A percentile compares a stretch with the other conserved stretches of the same genome.
These are phyloP conservation scores for Acanthurus lineatus DNA, from an alignment of 2,797 vertebrate genomes.

Conservation along the genomic window DNA sequence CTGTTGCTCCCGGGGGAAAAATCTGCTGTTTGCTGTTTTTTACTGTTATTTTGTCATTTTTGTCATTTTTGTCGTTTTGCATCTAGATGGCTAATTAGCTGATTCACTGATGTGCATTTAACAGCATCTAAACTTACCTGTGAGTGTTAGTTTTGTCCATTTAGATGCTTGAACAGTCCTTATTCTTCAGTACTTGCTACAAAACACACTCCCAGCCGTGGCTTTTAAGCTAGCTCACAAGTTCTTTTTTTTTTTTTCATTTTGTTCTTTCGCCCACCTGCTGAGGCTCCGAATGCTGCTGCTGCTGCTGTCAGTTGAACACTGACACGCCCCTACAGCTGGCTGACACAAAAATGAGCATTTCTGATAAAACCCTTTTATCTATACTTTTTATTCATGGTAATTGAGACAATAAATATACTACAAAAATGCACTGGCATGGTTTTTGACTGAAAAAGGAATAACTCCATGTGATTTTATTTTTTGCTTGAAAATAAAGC, in stretches of 20 bases:
- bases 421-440: neutral
- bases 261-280: neutral
- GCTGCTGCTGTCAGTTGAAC: neutral
- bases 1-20: neutral
- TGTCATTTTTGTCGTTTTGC: neutral
- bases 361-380: neutral
- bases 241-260: neutral
- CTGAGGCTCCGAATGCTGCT: neutral
- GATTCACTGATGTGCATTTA: constrained; percentile 10
- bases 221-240: neutral
- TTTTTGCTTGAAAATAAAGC: no score
- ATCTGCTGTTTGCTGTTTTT: neutral
- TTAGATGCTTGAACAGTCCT: neutral
- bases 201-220: neutral
- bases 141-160: neutral
- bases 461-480: no score
- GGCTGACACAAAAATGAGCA: neutral
- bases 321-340: neutral
- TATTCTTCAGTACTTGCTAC: neutral
- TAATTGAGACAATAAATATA: neutral
- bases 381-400: neutral
- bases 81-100: constrained; percentile 2
- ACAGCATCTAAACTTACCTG: constrained; percentile 4
- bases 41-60: no score
- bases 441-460: neutral